Base-by-base conservation (phyloP, 2,113 vertebrate species). In the Caretta caretta region DNA sequence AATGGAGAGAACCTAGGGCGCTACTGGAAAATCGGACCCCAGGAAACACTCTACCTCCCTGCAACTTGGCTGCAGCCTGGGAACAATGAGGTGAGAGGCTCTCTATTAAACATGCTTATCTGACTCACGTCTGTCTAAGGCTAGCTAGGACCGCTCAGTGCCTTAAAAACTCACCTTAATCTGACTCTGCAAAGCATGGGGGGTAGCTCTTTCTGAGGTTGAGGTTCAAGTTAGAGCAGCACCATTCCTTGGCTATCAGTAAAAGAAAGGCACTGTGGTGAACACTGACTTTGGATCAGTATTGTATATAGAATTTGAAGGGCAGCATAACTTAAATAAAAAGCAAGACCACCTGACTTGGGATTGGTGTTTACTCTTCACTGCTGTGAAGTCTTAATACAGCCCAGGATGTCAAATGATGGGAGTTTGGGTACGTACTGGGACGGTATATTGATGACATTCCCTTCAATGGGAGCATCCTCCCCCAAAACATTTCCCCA, bases 11-110 rank as follows among this genome's bases (percentile, higher is more conserved):
- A 99, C 97, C 98, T 99, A 17, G 99, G 99, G 12, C 99, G 99
- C 20, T 99, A 99, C 96, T 99, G 99, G 99, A 98, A 99, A n/a
- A 97, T 99, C 6, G 99, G 99, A 38, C 99, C 99, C 75, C 99
- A 99, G 97, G 98, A 99, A 97, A 98, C 99, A 0, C 99, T 99
- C 10, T 99, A 99, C 97, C 98, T 99, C 50, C 99, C 99, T 1
- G 99, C 98, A 5, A 98, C 99, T 27, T 99, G 99, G 98, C 97
- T 99, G 51, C 91, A 98, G 80, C 98, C 97, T 93, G 99, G 99
- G 54, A 94, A 97, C 87, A 99, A 99, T 50, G 98, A 99, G 98
- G 99, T 99, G 97, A 96, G 98, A 83, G 35, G 25, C 59, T 69
- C 88, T 3, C 22, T 46, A 24, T 29, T 42, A 4, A 46, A 75